Conservation (phyloP, 2,113 vertebrate species). For the Bathybates hornii region DNA sequence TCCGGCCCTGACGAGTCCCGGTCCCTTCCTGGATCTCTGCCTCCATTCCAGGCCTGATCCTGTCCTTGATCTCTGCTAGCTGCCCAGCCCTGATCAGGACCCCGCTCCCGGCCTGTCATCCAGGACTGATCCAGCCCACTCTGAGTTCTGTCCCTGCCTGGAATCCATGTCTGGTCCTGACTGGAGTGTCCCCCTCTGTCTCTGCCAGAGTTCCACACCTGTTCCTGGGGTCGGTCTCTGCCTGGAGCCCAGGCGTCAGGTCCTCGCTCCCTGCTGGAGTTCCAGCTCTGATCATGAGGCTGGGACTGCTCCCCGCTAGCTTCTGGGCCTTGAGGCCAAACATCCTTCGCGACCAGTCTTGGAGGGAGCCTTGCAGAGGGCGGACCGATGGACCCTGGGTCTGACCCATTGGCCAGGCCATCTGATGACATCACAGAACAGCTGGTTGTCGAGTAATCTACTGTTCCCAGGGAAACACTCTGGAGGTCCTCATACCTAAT, state of each 20-base stretch:
- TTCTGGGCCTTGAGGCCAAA: conserved; percentile 42
- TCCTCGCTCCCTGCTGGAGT: background rate
- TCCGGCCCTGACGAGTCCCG: background rate
- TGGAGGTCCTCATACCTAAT: conserved; percentile 67
- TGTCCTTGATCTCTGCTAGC: conserved; percentile 4
- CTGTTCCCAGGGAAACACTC: conserved; percentile 54
- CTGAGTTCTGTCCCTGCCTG: conserved; percentile 19
- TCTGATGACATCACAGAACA: conserved; percentile 67
- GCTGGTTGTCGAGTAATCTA: conserved; percentile 53
- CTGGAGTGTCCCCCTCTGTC: conserved; percentile 13
- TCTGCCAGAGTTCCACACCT: conserved; percentile 22
- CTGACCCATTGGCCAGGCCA: conserved; percentile 53
- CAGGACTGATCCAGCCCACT: background rate
- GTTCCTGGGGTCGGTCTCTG: conserved; percentile 9
- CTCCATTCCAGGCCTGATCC: conserved; percentile 8
- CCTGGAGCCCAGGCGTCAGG: background rate
- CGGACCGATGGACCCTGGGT: conserved; percentile 46
- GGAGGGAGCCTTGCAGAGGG: conserved; percentile 69
- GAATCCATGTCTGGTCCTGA: conserved; percentile 36
- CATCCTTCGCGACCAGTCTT: conserved; percentile 70
- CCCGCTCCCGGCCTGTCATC: conserved; percentile 2
- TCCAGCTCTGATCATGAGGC: conserved; percentile 39
- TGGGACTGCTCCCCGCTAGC: conserved; percentile 6
- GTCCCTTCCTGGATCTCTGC: conserved; percentile 16
- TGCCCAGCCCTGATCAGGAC: conserved; percentile 1